Conservation (phyloP, 2,113 vertebrate genomes). For the Chlorodrepanis virens region DNA sequence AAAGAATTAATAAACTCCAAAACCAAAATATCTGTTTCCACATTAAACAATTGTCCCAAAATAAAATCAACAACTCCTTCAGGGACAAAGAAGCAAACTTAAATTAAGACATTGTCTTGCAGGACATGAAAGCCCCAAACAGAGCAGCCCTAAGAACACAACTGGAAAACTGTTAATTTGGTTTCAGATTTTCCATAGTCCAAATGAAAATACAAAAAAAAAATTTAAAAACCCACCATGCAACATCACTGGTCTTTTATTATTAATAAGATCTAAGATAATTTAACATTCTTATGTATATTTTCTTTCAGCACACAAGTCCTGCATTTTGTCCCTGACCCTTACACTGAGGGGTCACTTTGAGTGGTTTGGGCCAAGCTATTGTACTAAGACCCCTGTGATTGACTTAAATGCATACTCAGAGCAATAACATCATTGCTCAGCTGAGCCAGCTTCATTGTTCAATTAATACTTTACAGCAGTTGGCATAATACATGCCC, state of each 20-base stretch:
- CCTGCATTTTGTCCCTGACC: neutral
- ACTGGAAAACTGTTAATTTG: neutral
- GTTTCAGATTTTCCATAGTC: neutral
- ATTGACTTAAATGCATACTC: neutral
- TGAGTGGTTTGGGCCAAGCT: neutral
- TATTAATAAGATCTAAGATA: neutral
- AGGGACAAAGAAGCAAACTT: neutral
- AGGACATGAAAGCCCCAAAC: neutral
- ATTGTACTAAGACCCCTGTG: neutral
- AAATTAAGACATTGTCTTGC: neutral
- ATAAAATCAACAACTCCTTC: neutral
- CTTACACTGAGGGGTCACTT: neutral
- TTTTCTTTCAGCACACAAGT: neutral
- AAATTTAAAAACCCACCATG: neutral
- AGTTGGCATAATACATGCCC: neutral
- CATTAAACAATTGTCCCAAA: neutral
- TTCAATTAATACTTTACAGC: neutral
- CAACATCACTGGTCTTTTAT: neutral
- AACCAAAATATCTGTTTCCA: neutral
- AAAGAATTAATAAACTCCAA: neutral
- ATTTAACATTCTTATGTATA: neutral
- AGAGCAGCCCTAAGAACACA: neutral
- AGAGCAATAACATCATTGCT: slow-evolving; percentile 16
- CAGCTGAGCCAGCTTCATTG: slow-evolving; percentile 7
- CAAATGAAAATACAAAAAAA: neutral